Evolutionary conservation across 2,888 invertebrate genomes (phyloP).

Genomic region (Pyrgus malvae): DNA sequence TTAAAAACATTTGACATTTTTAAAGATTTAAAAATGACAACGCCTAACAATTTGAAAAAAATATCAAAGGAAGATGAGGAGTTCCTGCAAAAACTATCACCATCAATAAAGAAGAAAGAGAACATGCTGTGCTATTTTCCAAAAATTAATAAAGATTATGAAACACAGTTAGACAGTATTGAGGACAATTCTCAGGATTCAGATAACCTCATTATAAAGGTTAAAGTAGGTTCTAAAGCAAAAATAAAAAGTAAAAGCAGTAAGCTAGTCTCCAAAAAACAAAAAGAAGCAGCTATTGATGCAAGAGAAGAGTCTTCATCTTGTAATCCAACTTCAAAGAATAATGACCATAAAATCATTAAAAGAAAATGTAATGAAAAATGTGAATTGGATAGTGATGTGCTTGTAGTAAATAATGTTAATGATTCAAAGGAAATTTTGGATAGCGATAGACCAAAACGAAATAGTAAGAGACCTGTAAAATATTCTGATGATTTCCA

Average conservation of each 20-base stretch:
- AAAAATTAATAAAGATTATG: constrained; percentile 65
- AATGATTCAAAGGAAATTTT: neutral
- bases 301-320: neutral
- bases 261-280: neutral
- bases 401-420: constrained; percentile 14
- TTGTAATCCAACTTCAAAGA: constrained; percentile 15
- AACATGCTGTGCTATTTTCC: constrained; percentile 83
- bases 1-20: constrained; percentile 18
- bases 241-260: constrained; percentile 52
- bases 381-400: constrained; percentile 21
- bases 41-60: constrained; percentile 37
- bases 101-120: constrained; percentile 82
- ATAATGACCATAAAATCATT: constrained; percentile 30
- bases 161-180: constrained; percentile 31
- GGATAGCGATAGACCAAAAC: constrained; percentile 54
- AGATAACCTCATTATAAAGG: constrained; percentile 53
- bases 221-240: constrained; percentile 53
- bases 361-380: constrained; percentile 39
- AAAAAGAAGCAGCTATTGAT: neutral
- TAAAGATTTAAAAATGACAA: neutral
- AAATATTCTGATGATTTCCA: constrained; percentile 60
- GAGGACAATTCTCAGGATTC: constrained; percentile 37
- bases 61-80: constrained; percentile 62
- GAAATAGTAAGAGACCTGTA: constrained; percentile 60
- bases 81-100: constrained; percentile 78